These are phyloP conservation scores for Syrrhaptes paradoxus DNA, from an alignment of 2,113 vertebrate species.

Conservation along the genomic window DNA sequence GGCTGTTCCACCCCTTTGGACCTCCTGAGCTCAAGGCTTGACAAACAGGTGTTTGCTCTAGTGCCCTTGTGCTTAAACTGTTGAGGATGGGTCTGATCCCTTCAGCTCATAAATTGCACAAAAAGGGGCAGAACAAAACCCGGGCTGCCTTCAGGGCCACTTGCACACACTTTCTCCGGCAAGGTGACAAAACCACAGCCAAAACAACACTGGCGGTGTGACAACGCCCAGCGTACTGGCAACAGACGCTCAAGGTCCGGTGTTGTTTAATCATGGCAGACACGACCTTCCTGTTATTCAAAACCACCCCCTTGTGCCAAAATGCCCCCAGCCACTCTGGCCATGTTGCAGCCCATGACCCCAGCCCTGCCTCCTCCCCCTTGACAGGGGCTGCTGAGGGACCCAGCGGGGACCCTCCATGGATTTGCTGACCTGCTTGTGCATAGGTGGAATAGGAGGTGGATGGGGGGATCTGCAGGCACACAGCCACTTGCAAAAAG, in stretches of 20 bases:
- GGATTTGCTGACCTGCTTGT: background rate
- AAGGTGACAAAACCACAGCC: background rate
- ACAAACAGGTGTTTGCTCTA: background rate
- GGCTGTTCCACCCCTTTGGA: background rate
- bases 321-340: background rate
- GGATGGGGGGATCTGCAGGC: no score
- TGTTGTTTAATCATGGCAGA: background rate
- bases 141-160: rapidly evolving
- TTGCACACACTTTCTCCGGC: rapidly evolving
- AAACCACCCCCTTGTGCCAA: background rate
- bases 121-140: background rate
- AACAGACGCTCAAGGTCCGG: background rate
- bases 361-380: background rate
- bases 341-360: rapidly evolving
- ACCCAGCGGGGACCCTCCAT: background rate
- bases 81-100: background rate
- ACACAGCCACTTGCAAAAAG: background rate
- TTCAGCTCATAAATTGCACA: rapidly evolving
- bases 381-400: background rate
- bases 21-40: background rate
- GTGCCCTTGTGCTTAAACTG: background rate
- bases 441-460: rapidly evolving
- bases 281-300: background rate
- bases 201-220: rapidly evolving
- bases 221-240: background rate